Conservation (phyloP, 2,888 invertebrate genomes). For the Epirrhoe tristata region DNA sequence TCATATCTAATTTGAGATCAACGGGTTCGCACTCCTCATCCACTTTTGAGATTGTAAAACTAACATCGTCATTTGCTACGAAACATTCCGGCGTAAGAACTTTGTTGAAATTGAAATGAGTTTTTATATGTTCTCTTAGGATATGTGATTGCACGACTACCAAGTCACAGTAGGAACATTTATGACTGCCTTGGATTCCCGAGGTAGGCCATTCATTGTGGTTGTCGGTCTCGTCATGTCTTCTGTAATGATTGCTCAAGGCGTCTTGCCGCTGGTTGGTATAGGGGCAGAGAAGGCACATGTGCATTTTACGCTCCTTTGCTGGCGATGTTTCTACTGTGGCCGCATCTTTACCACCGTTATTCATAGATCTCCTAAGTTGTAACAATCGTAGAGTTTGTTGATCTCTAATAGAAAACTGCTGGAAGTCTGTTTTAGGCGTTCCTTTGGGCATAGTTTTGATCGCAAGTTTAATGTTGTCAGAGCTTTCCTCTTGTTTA, state of each 20-base stretch:
- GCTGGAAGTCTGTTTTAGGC: constrained; percentile 79
- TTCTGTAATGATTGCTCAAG: constrained; percentile 90
- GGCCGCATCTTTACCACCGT: constrained; percentile 65
- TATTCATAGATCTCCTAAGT: constrained; percentile 78
- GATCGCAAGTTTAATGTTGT: constrained; percentile 76
- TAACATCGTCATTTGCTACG: constrained; percentile 86
- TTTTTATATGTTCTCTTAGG: constrained; percentile 91
- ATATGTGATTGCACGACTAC: constrained; percentile 90
- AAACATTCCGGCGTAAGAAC: constrained; percentile 85
- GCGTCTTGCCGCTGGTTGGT: constrained; percentile 90
- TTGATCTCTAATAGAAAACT: constrained; percentile 86
- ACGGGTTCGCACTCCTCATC: constrained; percentile 68
- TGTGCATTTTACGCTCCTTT: constrained; percentile 87
- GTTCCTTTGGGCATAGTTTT: constrained; percentile 78
- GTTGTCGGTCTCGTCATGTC: constrained; percentile 87
- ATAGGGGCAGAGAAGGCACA: constrained; percentile 93
- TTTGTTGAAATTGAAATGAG: constrained; percentile 89
- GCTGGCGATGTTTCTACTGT: constrained; percentile 70
- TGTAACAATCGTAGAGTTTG: constrained; percentile 87
- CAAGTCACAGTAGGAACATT: constrained; percentile 94
- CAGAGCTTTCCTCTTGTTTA: constrained; percentile 62
- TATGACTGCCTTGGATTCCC: constrained; percentile 80
- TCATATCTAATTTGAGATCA: constrained; percentile 74
- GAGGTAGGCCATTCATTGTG: constrained; percentile 63
- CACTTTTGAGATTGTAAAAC: constrained; percentile 81